Evolutionary conservation across 1,140 invertebrate genomes (phyloP).

Genomic region (Arctopsyche grandis): DNA sequence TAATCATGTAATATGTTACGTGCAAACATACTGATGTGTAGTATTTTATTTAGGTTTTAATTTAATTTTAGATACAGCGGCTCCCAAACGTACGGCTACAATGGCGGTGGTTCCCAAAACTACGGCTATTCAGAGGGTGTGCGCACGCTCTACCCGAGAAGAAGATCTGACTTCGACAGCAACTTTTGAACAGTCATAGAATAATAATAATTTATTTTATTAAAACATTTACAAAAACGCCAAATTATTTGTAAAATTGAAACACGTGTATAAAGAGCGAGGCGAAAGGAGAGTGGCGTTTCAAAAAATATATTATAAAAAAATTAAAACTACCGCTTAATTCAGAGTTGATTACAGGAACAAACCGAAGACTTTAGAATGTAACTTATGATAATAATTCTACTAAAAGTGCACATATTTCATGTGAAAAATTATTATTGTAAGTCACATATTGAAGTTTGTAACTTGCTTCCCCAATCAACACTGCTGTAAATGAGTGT

Average conservation of each 20-base stretch:
- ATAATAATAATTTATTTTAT: conserved; percentile 40
- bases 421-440: no score
- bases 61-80: conserved; percentile 54
- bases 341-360: no score
- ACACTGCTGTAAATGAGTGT: conserved; percentile 33
- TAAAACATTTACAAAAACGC: conserved; percentile 19
- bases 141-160: conserved; percentile 65
- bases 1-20: background rate
- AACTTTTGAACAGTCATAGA: conserved; percentile 63
- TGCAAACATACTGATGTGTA: no score
- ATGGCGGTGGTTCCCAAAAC: conserved; percentile 59
- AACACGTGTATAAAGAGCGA: conserved; percentile 2
- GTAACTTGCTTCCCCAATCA: no score
- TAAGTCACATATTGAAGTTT: no score
- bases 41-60: no score
- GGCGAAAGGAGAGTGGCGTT: background rate
- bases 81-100: conserved; percentile 65
- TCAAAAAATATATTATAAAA: no score
- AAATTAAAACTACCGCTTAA: no score
- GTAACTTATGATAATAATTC: no score
- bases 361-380: no score
- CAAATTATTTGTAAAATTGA: conserved; percentile 13
- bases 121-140: conserved; percentile 65
- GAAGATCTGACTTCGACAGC: conserved; percentile 72
- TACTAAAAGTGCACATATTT: no score